Conservation (phyloP, 2,888 invertebrate species). For the Luperina nickerlii region DNA sequence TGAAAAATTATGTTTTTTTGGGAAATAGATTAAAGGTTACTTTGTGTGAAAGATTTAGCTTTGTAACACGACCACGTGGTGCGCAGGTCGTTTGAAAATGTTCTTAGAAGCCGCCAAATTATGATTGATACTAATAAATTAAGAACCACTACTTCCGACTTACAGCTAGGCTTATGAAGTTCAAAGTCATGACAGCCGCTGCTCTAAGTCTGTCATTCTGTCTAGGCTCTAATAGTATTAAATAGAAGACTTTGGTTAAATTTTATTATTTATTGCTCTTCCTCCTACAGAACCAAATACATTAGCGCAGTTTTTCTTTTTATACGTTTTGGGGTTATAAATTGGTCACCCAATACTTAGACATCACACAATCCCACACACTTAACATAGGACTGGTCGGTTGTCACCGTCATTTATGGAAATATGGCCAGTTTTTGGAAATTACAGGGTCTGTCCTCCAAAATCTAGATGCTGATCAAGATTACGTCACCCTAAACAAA, state of each 20-base stretch:
- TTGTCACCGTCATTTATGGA: too few species aligned
- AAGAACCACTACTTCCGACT: not conserved
- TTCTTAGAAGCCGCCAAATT: not conserved
- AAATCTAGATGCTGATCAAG: not conserved
- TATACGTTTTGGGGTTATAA: not conserved
- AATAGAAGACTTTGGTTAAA: not conserved
- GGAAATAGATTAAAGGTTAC: not conserved
- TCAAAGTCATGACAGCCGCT: not conserved
- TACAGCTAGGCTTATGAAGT: not conserved
- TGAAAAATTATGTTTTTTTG: constrained; percentile 5
- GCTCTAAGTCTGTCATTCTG: not conserved
- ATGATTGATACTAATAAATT: not conserved
- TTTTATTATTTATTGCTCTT: not conserved
- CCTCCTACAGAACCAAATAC: not conserved
- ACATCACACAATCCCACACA: not conserved
- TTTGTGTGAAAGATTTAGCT: not conserved
- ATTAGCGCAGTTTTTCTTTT: not conserved
- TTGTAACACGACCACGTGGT: not conserved
- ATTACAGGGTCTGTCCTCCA: not conserved
- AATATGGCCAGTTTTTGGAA: not conserved
- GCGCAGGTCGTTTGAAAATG: not conserved
- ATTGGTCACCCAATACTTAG: not conserved
- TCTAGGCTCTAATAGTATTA: not conserved
- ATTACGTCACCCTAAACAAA: not conserved
- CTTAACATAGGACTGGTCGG: not conserved